A percentile compares a stretch with the other conserved stretches of the same genome.
Conservation (phyloP, 2,888 invertebrate species). For the Brachypalpus laphriformis region DNA sequence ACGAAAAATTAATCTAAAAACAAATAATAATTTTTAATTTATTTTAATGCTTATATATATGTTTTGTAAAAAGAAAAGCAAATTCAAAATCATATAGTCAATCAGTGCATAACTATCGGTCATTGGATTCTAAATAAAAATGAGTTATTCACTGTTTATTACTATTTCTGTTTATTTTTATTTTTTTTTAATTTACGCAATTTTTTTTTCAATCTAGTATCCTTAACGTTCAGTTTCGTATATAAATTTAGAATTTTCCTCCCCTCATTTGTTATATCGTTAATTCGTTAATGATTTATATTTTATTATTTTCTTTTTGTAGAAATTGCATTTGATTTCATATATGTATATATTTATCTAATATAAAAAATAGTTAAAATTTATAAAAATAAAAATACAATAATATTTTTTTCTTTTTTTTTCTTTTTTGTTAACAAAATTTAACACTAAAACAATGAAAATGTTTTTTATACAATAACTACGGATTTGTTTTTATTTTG, state of each 20-base stretch:
- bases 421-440: constrained; percentile 59
- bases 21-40: constrained; percentile 41
- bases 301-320: constrained; percentile 23
- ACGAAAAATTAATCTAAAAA: constrained; percentile 58
- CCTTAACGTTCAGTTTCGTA: constrained; percentile 66
- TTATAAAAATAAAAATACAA: constrained; percentile 72
- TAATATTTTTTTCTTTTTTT: constrained; percentile 33
- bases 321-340: constrained; percentile 72
- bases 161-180: constrained; percentile 26
- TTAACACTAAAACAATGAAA: constrained; percentile 70
- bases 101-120: constrained; percentile 67
- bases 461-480: constrained; percentile 63
- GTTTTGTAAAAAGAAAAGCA: constrained; percentile 11
- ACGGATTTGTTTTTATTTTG: constrained; percentile 46
- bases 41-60: constrained; percentile 41
- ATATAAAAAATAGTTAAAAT: constrained; percentile 74
- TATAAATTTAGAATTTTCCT: constrained; percentile 73
- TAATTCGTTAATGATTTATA: constrained; percentile 65
- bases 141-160: constrained; percentile 33
- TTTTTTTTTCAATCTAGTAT: constrained; percentile 52
- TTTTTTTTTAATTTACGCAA: too few species aligned
- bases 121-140: constrained; percentile 43
- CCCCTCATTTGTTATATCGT: constrained; percentile 49
- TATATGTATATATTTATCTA: constrained; percentile 65
- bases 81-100: constrained; percentile 47